Conservation (phyloP, 2,113 vertebrate genomes). For the Sphyrna mokarran region DNA sequence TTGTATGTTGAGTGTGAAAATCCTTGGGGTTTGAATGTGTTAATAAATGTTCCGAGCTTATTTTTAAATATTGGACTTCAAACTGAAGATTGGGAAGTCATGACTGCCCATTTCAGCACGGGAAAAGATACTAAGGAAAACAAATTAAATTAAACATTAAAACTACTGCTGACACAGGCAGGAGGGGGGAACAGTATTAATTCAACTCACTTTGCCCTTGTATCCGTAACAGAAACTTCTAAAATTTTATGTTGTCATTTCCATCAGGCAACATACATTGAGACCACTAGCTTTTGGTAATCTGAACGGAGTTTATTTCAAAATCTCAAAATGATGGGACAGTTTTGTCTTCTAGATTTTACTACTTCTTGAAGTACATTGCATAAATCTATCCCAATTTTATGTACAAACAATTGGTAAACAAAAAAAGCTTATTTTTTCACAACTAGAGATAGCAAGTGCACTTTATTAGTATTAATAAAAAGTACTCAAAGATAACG, state of each 20-base stretch:
- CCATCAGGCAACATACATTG: neutral
- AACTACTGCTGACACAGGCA: too few species aligned
- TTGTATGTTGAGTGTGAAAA: too few species aligned
- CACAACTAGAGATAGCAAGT: neutral
- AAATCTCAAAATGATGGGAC: neutral
- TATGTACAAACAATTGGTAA: neutral
- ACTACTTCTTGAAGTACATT: neutral
- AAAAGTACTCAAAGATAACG: neutral
- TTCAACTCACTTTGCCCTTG: too few species aligned
- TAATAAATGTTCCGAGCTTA: too few species aligned
- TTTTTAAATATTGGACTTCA: too few species aligned
- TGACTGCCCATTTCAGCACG: too few species aligned
- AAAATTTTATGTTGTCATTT: neutral
- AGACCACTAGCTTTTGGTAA: neutral
- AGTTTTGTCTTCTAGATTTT: neutral
- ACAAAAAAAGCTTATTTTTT: neutral
- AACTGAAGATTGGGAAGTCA: too few species aligned
- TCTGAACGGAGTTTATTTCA: neutral
- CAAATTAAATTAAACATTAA: too few species aligned
- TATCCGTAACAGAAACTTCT: neutral
- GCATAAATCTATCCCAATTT: neutral
- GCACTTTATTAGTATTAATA: neutral
- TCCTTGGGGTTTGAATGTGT: too few species aligned
- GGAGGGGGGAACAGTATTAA: too few species aligned
- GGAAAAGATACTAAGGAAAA: too few species aligned